phyloP scores from a whole-genome alignment of 1,140 invertebrate genomes.

The Sogatella furcifera region DNA sequence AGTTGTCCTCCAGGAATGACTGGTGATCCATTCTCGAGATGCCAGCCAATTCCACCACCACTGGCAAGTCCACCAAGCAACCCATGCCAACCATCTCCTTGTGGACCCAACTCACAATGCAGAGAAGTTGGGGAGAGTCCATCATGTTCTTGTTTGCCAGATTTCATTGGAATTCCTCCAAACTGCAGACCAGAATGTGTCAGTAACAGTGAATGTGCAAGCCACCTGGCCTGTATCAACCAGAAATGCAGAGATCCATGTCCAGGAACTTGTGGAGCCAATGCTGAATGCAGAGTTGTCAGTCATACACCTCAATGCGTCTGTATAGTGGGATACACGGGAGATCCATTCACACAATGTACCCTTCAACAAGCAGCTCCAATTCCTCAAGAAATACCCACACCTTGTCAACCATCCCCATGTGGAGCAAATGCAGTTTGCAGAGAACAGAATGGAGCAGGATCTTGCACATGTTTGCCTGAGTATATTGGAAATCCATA shows the following conservation, averaged over 20 bases:
- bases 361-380: constrained; percentile 34
- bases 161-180: constrained; percentile 49
- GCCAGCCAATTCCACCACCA: constrained; percentile 42
- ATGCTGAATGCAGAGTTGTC: constrained; percentile 54
- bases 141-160: constrained; percentile 51
- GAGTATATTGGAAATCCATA: constrained; percentile 43
- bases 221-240: constrained; percentile 53
- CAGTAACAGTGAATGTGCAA: constrained; percentile 52
- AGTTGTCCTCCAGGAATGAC: constrained; percentile 50
- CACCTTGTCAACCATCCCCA: constrained; percentile 61
- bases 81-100: constrained; percentile 42
- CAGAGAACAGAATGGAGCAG: constrained; percentile 63
- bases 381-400: constrained; percentile 24
- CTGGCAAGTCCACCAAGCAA: constrained; percentile 36
- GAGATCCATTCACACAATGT: constrained; percentile 57
- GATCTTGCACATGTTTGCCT: constrained; percentile 42
- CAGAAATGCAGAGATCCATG: constrained; percentile 57
- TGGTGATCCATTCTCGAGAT: constrained; percentile 62
- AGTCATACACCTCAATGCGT: constrained; percentile 61
- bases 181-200: constrained; percentile 54
- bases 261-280: constrained; percentile 52
- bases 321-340: constrained; percentile 47
- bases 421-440: constrained; percentile 70
- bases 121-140: constrained; percentile 45
- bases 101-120: constrained; percentile 47